Evolutionary conservation across 2,113 vertebrate species (phyloP).

Genomic region (Gadus chalcogrammus): DNA sequence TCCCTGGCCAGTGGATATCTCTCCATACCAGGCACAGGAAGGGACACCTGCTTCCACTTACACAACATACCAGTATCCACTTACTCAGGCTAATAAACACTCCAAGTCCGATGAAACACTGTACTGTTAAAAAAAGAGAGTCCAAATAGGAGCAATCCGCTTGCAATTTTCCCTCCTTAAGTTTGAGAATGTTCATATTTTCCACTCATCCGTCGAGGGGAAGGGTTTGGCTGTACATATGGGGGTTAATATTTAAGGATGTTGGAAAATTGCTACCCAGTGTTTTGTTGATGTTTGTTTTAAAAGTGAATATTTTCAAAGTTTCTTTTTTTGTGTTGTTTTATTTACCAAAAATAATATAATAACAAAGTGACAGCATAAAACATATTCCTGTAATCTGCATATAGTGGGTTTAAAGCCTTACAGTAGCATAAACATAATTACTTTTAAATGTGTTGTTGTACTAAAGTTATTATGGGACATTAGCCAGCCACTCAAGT

Average conservation of each 20-base stretch:
- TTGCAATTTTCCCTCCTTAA: conserved; percentile 23
- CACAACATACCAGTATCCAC: conserved; percentile 60
- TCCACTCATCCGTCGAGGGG: conserved; percentile 23
- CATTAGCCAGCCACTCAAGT: too few relatives aligned
- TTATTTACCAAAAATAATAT: too few relatives aligned
- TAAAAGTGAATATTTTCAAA: too few relatives aligned
- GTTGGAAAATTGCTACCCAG: background rate
- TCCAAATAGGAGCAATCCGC: conserved; percentile 35
- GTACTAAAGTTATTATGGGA: too few relatives aligned
- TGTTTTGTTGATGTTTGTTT: background rate
- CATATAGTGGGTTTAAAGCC: too few relatives aligned
- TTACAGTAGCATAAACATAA: too few relatives aligned
- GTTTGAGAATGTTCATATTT: conserved; percentile 29
- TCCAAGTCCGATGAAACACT: conserved; percentile 48
- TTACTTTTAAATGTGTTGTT: too few relatives aligned
- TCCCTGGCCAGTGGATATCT: conserved; percentile 27
- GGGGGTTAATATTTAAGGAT: background rate
- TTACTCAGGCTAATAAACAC: conserved; percentile 62
- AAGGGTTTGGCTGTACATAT: background rate
- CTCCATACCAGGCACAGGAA: conserved; percentile 37
- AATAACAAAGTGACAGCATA: too few relatives aligned
- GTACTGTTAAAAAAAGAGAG: conserved; percentile 33
- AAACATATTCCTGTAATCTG: too few relatives aligned
- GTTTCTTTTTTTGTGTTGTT: too few relatives aligned
- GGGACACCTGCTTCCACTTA: conserved; percentile 69